Base-by-base conservation (phyloP, 2,797 vertebrate genomes). In the Dicrostonyx torquatus region DNA sequence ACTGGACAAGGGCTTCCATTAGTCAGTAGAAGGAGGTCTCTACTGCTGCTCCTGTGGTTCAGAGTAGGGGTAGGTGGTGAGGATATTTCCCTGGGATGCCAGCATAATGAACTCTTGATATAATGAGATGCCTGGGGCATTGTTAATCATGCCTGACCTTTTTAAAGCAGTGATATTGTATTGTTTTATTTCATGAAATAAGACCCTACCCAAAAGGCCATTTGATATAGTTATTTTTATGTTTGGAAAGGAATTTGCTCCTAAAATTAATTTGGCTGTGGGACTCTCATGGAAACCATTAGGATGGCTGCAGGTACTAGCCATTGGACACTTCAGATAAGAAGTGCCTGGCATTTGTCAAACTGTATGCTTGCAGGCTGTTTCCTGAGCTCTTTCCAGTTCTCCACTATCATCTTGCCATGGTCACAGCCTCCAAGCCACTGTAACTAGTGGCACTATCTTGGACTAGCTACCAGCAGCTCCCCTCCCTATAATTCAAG, bases 71-170 rank as follows among this genome's bases (percentile, higher is more conserved):
- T 12, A 26, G 24, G 15, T 11, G n/a, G 14, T 8, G 24, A 17
- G 29, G 12, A 8, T n/a, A 26, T 77, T 53, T 64, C 26, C 5
- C 34, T 9, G 10, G 40, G 13, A 40, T 55, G 48, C 48, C 15
- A 86, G 66, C 66, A 86, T 40, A 86, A 70, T 55, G 14, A 55
- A 86, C 76, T 66, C 73, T 3, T 5, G 53, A 76, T 88, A 70
- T 96, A 94, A 95, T 94, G 50, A 93, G 87, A 90, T 93, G 78
- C 78, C 48, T 68, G 17, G 88, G 43, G n/a, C 58, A 40, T 83
- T 91, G 64, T 90, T 91, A 89, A 90, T 86, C 92, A 73, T 58
- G 18, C 53, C 89, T 88, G 80, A 91, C 95, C 94, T 97, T 95
- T 96, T 64, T 62, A 83, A 87, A 88, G 60, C 22, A 62, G 87